These are phyloP conservation scores for Gambusia yucatana DNA, from an alignment of 2,797 vertebrate species.

Conservation along the genomic window DNA sequence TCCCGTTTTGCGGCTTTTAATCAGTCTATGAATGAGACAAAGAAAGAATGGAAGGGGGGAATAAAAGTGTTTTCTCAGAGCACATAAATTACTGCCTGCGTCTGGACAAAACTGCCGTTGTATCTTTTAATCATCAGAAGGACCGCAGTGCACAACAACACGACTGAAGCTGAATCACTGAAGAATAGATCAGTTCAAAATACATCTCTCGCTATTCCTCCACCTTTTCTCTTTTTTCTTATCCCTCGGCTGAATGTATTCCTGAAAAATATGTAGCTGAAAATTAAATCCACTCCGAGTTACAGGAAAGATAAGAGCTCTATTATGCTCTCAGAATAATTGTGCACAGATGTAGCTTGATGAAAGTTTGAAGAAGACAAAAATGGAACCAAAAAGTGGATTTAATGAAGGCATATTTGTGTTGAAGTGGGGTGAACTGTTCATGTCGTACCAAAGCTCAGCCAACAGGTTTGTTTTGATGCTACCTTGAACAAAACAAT, in stretches of 20 bases:
- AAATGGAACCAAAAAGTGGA: conserved; percentile 5
- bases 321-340: conserved; percentile 44
- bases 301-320: conserved; percentile 29
- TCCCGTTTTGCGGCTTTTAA: conserved; percentile 12
- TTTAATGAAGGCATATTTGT: conserved; percentile 27
- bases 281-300: conserved; percentile 47
- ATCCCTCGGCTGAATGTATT: conserved; percentile 20
- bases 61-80: conserved; percentile 38
- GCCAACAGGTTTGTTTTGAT: conserved; percentile 18
- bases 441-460: neutral
- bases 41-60: conserved; percentile 6
- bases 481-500: conserved; percentile 30
- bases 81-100: conserved; percentile 39
- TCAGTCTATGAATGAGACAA: conserved; percentile 24
- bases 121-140: conserved; percentile 61
- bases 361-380: conserved; percentile 7
- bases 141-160: conserved; percentile 29
- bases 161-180: conserved; percentile 37
- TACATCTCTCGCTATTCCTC: conserved; percentile 10
- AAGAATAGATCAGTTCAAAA: conserved; percentile 35
- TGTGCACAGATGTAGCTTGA: conserved; percentile 7
- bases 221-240: neutral
- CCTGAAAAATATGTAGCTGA: conserved; percentile 25
- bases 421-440: neutral
- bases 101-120: conserved; percentile 47